Base-by-base conservation (phyloP, 1,140 invertebrate genomes). In the Magallana angulata region DNA sequence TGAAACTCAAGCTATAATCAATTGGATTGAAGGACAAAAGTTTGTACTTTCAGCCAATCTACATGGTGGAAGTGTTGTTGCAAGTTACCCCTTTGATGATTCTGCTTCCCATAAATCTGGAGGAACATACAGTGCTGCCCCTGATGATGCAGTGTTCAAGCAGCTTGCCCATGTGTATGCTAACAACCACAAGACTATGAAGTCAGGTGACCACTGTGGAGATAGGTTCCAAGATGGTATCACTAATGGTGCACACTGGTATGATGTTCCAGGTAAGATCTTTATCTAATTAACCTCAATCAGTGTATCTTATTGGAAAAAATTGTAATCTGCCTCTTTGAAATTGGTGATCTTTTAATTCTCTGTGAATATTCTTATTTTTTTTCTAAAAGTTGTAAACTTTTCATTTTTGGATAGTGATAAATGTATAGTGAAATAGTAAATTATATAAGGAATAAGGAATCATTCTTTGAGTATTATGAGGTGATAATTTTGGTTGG, bases 11-110 rank as follows among this genome's bases (percentile, higher is more conserved):
- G 98, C 98, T 0, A 96, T 99, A 0, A 99, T 99, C 96, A 95
- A 97, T 64, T 99, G 99, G 99, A 97, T 98, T 11, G 94, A 96
- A 24, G 95, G 96, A 1, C 96, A 97, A 90, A 98, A 98, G 0
- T 99, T 99, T 95, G 98, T 99, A 1, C 94, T 99, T 1, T 99
- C 98, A 1, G 98, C 98, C 2, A 99, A 99, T 96, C 94, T 99
- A 2, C 99, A 99, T 94, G 99, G 98, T 59, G 97, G 98, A 0
- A 97, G 98, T 95, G 94, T 98, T 11, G 97, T 98, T 1, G 98
- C 97, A 30, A 98, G 98, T 94, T 98, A 98, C 94, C 97, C 98
- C 0, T 98, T 97, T 92, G 98, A 98, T 91, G 94, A 94, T 85
- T 93, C 93, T 9, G 82, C 85, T 8, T 84, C 59, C 60, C 87